phyloP scores from a whole-genome alignment of 2,888 invertebrate genomes.

The Marronus borbonicus region DNA sequence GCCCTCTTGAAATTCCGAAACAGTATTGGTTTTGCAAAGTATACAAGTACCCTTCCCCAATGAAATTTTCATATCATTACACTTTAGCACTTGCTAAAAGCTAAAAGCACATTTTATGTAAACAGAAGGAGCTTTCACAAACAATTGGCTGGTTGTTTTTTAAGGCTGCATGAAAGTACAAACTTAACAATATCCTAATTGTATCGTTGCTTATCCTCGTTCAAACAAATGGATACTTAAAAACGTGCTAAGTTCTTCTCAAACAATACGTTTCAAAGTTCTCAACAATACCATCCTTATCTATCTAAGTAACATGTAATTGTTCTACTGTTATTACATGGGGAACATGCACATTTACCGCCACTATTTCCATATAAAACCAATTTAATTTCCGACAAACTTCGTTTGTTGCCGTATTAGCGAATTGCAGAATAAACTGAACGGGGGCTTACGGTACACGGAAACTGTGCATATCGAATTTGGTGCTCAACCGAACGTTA shows the following conservation, averaged over 20 bases:
- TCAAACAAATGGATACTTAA: background rate
- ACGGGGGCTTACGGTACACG: background rate
- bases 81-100: no score
- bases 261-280: background rate
- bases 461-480: background rate
- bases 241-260: background rate
- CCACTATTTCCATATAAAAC: constrained; percentile 1
- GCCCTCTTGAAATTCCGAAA: no score
- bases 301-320: constrained; percentile 13
- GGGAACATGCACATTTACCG: background rate
- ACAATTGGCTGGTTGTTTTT: no score
- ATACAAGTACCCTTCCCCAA: no score
- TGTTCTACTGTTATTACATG: background rate
- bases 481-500: background rate
- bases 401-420: background rate
- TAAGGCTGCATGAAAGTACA: no score
- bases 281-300: background rate
- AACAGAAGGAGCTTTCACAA: no score
- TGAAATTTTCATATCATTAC: no score
- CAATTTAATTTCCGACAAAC: constrained; percentile 19
- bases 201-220: background rate
- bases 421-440: constrained; percentile 26
- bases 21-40: no score
- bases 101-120: no score
- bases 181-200: constrained; percentile 6